A percentile compares a stretch with the other conserved stretches of the same genome.
Conservation (phyloP, 2,888 invertebrate species). For the Drosophila recens region DNA sequence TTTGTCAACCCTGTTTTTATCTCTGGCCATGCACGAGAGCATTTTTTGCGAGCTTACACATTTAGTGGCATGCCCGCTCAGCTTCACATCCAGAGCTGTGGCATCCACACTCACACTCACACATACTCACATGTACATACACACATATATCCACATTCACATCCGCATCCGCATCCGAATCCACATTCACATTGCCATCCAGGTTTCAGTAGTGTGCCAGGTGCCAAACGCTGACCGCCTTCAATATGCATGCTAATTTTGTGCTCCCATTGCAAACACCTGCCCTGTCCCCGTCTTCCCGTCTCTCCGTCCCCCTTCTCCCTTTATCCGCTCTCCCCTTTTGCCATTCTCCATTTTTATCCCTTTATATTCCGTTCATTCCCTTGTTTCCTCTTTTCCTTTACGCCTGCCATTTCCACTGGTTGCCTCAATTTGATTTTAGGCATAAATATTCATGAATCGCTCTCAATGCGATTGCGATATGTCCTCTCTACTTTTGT, state of each 20-base stretch:
- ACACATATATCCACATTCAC: neutral
- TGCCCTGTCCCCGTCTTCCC: neutral
- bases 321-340: neutral
- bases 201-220: constrained; percentile 35
- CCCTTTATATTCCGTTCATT: neutral
- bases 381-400: neutral
- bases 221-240: constrained; percentile 59
- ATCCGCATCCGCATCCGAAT: constrained; percentile 7
- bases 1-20: constrained; percentile 58
- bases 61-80: constrained; percentile 37
- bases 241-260: constrained; percentile 67
- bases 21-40: constrained; percentile 44
- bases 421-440: constrained; percentile 59
- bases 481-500: constrained; percentile 14
- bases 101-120: neutral
- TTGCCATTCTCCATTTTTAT: neutral
- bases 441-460: constrained; percentile 63
- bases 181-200: constrained; percentile 9
- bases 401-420: constrained; percentile 17
- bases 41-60: constrained; percentile 55
- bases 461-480: constrained; percentile 50
- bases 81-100: constrained; percentile 3
- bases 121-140: neutral
- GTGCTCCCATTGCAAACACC: constrained; percentile 24
- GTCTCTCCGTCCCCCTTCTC: too few species aligned